Evolutionary conservation across 2,797 vertebrate species (phyloP).

Genomic region (Typhlichthys subterraneus): DNA sequence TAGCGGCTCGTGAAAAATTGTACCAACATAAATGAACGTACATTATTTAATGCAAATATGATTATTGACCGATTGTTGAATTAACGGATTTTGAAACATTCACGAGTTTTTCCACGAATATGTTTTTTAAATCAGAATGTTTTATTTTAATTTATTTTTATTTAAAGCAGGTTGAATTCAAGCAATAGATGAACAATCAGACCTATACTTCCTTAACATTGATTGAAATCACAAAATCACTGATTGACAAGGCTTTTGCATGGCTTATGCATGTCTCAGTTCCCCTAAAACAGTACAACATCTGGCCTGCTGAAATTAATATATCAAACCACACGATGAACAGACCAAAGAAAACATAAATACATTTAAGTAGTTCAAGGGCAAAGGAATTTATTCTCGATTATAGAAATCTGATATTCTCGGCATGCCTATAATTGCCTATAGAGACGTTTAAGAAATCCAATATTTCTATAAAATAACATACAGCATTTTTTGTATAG

Average conservation of each 20-base stretch:
- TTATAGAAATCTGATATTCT: background rate
- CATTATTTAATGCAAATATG: too few relatives aligned
- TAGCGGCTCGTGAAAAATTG: too few relatives aligned
- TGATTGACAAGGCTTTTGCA: constrained; percentile 67
- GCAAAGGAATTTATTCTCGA: constrained; percentile 5
- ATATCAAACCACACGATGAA: constrained; percentile 71
- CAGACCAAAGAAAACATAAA: constrained; percentile 37
- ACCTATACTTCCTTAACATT: constrained; percentile 50
- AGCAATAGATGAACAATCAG: constrained; percentile 40
- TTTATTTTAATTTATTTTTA: too few relatives aligned
- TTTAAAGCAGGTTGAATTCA: background rate
- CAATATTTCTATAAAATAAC: too few relatives aligned
- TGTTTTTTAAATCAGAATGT: too few relatives aligned
- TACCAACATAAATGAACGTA: too few relatives aligned
- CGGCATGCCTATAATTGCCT: too few relatives aligned
- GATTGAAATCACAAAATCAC: constrained; percentile 82
- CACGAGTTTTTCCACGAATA: too few relatives aligned
- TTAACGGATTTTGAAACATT: too few relatives aligned
- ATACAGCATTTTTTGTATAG: too few relatives aligned
- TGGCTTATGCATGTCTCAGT: constrained; percentile 53
- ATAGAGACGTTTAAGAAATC: too few relatives aligned
- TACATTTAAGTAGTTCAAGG: constrained; percentile 13
- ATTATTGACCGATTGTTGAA: too few relatives aligned
- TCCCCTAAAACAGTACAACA: constrained; percentile 52
- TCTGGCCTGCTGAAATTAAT: constrained; percentile 67